Evolutionary conservation across 2,113 vertebrate species (phyloP).

Genomic region (Gila orcuttii): DNA sequence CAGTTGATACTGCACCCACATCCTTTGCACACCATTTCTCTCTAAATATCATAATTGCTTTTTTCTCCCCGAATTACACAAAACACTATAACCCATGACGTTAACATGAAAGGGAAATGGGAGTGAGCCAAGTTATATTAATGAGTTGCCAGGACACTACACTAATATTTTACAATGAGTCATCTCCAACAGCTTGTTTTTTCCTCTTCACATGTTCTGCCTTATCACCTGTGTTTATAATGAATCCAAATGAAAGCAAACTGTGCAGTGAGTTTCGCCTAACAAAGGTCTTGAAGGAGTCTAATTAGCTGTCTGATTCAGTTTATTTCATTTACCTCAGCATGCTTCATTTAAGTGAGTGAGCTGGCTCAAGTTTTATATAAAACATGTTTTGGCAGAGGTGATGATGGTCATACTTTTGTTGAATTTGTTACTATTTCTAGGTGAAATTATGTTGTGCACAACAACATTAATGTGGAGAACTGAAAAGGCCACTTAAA

Average conservation of each 20-base stretch:
- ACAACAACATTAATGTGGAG: neutral
- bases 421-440: neutral
- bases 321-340: neutral
- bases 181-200: neutral
- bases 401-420: neutral
- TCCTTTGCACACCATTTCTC: neutral
- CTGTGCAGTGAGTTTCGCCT: neutral
- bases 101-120: neutral
- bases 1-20: neutral
- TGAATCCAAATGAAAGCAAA: constrained; percentile 2
- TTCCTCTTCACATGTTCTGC: neutral
- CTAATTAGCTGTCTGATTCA: neutral
- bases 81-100: neutral
- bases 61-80: neutral
- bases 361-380: neutral
- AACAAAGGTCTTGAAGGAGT: neutral
- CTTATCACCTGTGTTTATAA: neutral
- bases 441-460: neutral
- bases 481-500: neutral
- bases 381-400: constrained; percentile 9
- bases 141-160: neutral
- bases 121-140: constrained; percentile 15
- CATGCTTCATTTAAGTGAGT: neutral
- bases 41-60: neutral
- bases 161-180: neutral